These are phyloP conservation scores for Alca torda DNA, from an alignment of 2,797 vertebrate genomes.

Conservation along the genomic window DNA sequence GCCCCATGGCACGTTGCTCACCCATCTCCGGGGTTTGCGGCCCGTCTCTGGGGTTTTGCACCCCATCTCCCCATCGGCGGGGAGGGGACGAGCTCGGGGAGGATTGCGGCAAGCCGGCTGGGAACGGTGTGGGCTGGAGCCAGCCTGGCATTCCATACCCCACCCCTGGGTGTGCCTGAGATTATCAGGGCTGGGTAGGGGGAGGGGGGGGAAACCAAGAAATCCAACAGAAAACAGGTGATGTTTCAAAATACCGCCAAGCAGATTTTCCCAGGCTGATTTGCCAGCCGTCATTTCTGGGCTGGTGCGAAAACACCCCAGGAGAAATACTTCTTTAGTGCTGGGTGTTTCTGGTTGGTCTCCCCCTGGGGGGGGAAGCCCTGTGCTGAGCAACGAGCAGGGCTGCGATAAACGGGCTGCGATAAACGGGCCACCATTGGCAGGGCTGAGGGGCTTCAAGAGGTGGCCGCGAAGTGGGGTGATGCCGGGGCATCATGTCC, in stretches of 20 bases:
- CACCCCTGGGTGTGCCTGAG: background rate
- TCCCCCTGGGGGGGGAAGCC: background rate
- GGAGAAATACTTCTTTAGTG: background rate
- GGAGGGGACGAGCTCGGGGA: background rate
- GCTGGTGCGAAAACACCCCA: background rate
- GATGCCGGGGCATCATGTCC: background rate
- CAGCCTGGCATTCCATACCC: background rate
- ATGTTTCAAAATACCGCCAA: background rate
- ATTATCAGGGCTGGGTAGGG: background rate
- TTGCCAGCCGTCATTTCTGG: accelerated
- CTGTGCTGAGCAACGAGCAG: accelerated
- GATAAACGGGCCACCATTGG: background rate
- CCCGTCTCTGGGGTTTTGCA: background rate
- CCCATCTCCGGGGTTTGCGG: background rate
- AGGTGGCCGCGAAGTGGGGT: background rate
- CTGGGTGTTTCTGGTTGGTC: background rate
- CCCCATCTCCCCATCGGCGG: accelerated
- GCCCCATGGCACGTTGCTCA: accelerated
- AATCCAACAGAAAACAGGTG: background rate
- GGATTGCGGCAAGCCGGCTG: background rate
- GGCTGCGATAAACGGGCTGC: background rate
- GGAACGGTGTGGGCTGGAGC: background rate
- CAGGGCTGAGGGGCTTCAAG: background rate
- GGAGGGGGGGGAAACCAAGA: no score
- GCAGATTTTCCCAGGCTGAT: slow-evolving; percentile 47